Evolutionary conservation across 2,113 vertebrate species (phyloP), one percentile per base, ranked within the genome.

Genomic region (Amphilophus citrinellus): DNA sequence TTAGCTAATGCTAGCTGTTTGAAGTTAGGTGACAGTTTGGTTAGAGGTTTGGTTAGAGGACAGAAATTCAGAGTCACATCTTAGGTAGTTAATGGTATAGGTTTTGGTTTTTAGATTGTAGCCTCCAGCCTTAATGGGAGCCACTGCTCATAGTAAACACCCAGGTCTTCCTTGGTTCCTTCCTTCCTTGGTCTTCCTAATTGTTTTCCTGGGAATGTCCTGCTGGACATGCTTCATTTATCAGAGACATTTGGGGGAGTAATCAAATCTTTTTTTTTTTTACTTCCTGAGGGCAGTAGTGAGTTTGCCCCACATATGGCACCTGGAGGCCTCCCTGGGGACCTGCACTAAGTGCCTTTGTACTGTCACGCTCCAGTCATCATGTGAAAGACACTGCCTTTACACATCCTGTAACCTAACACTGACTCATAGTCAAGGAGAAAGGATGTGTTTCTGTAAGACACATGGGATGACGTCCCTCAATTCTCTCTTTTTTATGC

Each of bases 331-430:
- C 20, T n/a, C 30, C 60, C 77, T 11, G 39, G 82, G 85, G 82
- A 88, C 47, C 57, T 47, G 24, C 79, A 50, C 76, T 91, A 76
- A 90, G 87, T 86, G 84, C 71, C 71, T 88, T 80, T 7, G 6
- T 63, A 61, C 77, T 81, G 80, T 86, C 83, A 66, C 10, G 44
- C 66, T 76, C 20, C 77, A 63, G 76, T 86, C 50, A 1, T 47
- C 60, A 37, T 79, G 78, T 73, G 76, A 83, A 68, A 77, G 47
- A 83, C 87, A 37, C n/a, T 75, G 71, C 68, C 57, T 87, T 87
- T 71, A 84, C 88, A 87, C 65, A 73, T 84, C 78, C 79, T 76
- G 79, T 14, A 90, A 89, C 80, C 61, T 90, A 76, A 87, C 22
- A 27, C 83, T 80, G 77, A 75, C n/a, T 75, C 24, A 5, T 30